phyloP scores from a whole-genome alignment of 2,113 vertebrate genomes.

The Fulica atra region DNA sequence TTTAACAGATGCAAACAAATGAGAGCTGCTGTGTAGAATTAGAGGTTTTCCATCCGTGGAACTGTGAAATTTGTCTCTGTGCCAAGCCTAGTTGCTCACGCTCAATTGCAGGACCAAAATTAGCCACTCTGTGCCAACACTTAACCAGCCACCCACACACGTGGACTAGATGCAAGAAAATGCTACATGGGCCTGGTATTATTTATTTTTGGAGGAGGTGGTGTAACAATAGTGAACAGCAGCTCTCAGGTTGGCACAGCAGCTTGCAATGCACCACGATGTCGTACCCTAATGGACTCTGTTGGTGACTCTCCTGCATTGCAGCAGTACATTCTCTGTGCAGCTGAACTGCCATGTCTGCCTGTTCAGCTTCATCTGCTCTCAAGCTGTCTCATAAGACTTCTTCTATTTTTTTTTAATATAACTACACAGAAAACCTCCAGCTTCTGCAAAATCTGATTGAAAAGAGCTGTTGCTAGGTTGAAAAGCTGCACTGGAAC shows the following conservation, averaged over 20 bases:
- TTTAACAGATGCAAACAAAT: not conserved
- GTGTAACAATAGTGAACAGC: not conserved
- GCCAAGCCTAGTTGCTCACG: not conserved
- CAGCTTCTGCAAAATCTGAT: not conserved
- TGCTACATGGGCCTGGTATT: not conserved
- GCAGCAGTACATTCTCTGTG: not conserved
- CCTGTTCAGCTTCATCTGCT: not conserved
- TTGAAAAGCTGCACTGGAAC: not conserved
- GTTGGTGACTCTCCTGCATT: not conserved
- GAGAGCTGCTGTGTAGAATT: not conserved
- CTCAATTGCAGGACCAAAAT: not conserved
- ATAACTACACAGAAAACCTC: not conserved
- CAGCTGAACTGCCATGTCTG: not conserved
- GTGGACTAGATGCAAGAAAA: not conserved
- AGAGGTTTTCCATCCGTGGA: not conserved
- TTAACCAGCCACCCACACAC: not conserved
- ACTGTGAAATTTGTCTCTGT: not conserved
- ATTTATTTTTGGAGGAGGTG: not conserved
- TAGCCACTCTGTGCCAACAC: not conserved
- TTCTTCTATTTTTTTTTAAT: not conserved
- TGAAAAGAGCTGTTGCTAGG: slow-evolving; percentile 33
- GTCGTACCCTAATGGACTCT: fast-evolving
- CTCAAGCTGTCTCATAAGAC: not conserved
- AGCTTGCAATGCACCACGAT: not conserved
- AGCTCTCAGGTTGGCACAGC: not conserved